Percentiles rank a stretch among this genome's conserved stretches.
phyloP scores from a whole-genome alignment of 2,113 vertebrate genomes.

The Ibidorhyncha struthersii region DNA sequence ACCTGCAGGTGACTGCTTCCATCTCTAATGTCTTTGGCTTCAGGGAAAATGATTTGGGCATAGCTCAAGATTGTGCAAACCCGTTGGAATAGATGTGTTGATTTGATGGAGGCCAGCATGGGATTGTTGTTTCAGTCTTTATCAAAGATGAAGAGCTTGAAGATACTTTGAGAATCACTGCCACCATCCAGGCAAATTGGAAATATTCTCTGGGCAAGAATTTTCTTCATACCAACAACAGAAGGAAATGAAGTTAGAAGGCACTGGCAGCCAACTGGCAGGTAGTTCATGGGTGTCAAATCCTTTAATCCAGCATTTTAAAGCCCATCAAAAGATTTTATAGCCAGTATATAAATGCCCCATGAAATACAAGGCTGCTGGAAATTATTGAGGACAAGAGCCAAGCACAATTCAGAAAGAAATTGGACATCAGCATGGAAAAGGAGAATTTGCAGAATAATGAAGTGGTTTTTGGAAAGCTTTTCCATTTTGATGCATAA shows the following conservation, averaged over 20 bases:
- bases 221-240: neutral
- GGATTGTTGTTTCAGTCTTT: neutral
- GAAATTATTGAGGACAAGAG: constrained; percentile 29
- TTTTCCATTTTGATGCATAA: neutral
- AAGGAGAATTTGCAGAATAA: constrained; percentile 14
- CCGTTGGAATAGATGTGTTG: neutral
- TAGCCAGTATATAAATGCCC: neutral
- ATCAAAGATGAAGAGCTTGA: neutral
- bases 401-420: constrained; percentile 9
- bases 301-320: constrained; percentile 30
- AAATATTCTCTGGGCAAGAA: neutral
- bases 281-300: neutral
- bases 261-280: neutral
- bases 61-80: neutral
- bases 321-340: constrained; percentile 29
- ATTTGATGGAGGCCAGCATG: neutral
- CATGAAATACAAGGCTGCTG: neutral
- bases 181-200: neutral
- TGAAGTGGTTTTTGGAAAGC: neutral
- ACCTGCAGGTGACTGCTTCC: neutral
- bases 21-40: neutral
- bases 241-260: neutral
- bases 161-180: neutral
- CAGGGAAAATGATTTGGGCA: neutral
- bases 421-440: neutral